These are phyloP conservation scores for Gallinago jamesoni DNA, from an alignment of 2,113 vertebrate genomes.

Conservation along the genomic window DNA sequence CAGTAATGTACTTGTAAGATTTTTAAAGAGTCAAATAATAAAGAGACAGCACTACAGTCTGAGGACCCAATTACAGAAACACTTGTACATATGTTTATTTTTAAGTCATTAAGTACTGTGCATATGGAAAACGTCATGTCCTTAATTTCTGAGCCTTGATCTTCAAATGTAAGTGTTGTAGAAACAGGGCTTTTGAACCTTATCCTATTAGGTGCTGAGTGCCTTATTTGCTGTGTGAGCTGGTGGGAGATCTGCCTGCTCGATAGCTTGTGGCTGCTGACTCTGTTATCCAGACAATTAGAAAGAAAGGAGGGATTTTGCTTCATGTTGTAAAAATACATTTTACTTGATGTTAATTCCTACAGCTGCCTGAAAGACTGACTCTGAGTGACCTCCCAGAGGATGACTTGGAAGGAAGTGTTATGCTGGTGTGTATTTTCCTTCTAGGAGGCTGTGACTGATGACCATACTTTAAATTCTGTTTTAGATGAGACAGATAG, in stretches of 20 bases:
- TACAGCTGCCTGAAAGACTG: neutral
- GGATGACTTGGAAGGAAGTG: neutral
- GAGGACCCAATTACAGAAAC: conserved; percentile 37
- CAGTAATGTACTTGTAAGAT: neutral
- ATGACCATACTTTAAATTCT: neutral
- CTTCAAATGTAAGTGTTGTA: conserved; percentile 32
- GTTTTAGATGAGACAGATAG: neutral
- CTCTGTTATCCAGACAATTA: neutral
- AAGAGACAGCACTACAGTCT: conserved; percentile 17
- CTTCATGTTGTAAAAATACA: neutral
- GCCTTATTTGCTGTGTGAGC: neutral
- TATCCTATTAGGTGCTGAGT: neutral
- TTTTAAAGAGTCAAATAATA: conserved; percentile 27
- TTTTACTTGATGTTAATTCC: conserved; percentile 23
- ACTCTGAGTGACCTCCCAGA: conserved; percentile 11
- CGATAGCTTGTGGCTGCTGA: neutral
- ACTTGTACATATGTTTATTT: conserved; percentile 50
- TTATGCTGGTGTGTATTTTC: neutral
- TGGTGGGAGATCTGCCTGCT: neutral
- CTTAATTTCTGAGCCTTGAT: conserved; percentile 48
- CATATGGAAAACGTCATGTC: conserved; percentile 36
- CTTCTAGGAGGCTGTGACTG: neutral
- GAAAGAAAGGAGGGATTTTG: neutral
- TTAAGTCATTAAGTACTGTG: conserved; percentile 44
- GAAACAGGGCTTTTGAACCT: conserved; percentile 21